These are phyloP conservation scores for Thymallus thymallus DNA, from an alignment of 2,113 vertebrate species.

Conservation along the genomic window DNA sequence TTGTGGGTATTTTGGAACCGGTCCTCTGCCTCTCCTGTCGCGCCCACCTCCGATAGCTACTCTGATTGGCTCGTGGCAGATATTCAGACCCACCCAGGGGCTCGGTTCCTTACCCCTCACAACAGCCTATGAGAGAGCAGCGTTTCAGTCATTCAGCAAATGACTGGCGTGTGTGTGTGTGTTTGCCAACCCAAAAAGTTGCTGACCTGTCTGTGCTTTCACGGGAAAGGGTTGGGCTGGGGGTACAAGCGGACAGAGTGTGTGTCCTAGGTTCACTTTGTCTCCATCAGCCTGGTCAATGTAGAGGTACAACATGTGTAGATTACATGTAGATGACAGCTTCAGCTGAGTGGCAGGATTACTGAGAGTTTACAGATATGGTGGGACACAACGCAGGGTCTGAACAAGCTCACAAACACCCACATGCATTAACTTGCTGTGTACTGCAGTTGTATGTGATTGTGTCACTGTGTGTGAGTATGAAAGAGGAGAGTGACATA, in stretches of 20 bases:
- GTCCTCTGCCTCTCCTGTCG: background rate
- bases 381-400: constrained; percentile 8
- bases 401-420: background rate
- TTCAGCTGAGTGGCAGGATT: constrained; percentile 17
- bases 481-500: background rate
- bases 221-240: too few species aligned
- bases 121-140: too few species aligned
- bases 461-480: constrained; percentile 5
- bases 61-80: constrained; percentile 28
- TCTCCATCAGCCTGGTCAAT: background rate
- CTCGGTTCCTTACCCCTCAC: too few species aligned
- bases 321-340: constrained; percentile 2
- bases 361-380: constrained; percentile 39
- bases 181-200: too few species aligned
- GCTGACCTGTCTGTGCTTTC: too few species aligned
- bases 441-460: background rate
- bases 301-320: background rate
- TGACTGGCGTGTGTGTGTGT: too few species aligned
- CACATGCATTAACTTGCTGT: background rate
- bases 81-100: constrained; percentile 1
- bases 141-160: too few species aligned
- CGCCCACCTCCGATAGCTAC: background rate
- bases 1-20: background rate
- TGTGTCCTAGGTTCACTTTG: constrained; percentile 15
- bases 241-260: too few species aligned